Percentiles rank a stretch among this genome's conserved stretches.
phyloP scores from a whole-genome alignment of 2,797 vertebrate genomes.

The Microctenopoma steveboyesi region DNA sequence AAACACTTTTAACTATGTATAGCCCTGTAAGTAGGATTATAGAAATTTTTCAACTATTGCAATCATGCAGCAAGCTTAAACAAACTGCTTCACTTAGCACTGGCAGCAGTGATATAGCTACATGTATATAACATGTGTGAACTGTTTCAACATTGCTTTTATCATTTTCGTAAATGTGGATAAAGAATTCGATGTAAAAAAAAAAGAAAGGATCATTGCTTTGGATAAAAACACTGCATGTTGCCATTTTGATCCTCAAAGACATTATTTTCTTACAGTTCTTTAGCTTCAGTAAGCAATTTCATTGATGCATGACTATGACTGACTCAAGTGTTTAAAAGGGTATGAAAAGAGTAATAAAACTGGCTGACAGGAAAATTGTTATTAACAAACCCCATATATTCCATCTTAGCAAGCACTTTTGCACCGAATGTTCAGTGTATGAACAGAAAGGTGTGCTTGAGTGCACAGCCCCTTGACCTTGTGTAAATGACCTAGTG shows the following conservation, averaged over 20 bases:
- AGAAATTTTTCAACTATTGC: constrained; percentile 15
- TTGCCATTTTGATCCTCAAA: constrained; percentile 2
- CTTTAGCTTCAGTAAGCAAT: neutral
- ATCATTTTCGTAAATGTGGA: neutral
- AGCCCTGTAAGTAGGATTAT: constrained; percentile 26
- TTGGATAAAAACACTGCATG: neutral
- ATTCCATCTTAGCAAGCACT: neutral
- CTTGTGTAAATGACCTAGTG: constrained; percentile 10
- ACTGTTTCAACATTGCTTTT: neutral
- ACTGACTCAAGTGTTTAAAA: neutral
- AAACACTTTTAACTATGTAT: neutral
- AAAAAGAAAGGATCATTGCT: neutral
- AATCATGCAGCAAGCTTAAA: constrained; percentile 24
- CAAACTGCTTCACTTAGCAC: constrained; percentile 6
- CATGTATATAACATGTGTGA: neutral
- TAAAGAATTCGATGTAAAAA: neutral
- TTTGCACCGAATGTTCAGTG: neutral
- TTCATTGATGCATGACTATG: neutral
- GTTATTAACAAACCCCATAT: neutral
- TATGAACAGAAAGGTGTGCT: constrained; percentile 5
- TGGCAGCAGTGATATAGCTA: constrained; percentile 2
- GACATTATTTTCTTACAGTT: neutral
- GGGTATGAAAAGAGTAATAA: neutral
- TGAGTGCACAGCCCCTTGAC: constrained; percentile 5
- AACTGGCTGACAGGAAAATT: constrained; percentile 10